Base-by-base conservation (phyloP, 2,797 vertebrate genomes). In the Pygocentrus nattereri region DNA sequence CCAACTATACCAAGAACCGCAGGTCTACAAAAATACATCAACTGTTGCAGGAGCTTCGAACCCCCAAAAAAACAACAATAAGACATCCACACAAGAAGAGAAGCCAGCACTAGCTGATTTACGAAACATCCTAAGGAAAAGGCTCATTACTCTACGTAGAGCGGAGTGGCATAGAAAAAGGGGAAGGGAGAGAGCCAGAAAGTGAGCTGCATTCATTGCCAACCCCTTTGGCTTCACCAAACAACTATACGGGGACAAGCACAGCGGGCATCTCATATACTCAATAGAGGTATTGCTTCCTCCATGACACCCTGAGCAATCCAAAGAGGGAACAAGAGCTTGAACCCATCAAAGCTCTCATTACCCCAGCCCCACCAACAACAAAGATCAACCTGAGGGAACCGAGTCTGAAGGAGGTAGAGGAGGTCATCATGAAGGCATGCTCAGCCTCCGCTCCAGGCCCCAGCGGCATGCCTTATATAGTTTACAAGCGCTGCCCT, bases 171-270 rank as follows among this genome's bases (percentile, higher is more conserved):
- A 70, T 15, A 30, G 50, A 15, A 76, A 65, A 21, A n/a, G n/a
- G 41, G 12, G 54, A 13, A 64, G 49, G 50, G 65, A 77, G 18
- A 54, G 67, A 30, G 65, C 74, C 3, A 76, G 65, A 18, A 77
- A 78, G 59, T 18, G 21, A 1, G 25, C 49, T 27, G 69, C 61
- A 8, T 82, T 82, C 16, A 25, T 82, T 16, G 16, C 59, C 4
- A 82, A 82, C 18, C 76, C 76, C 0, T 78, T 82, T 30, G 19
- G 34, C 2, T 82, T 78, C 23, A 78, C 56, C 2, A 75, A 81
- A 21, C 23, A 81, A 21, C 61, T 75, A 3, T 30, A 74, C 1
- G 50, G 72, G 4, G 58, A 78, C 10, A 82, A 68, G 41, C 23
- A 25, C 5, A 31, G 68, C 13, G 59, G 81, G n/a, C n/a, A 13